Base-by-base conservation (phyloP, 2,113 vertebrate genomes). In the Dromas ardeola region DNA sequence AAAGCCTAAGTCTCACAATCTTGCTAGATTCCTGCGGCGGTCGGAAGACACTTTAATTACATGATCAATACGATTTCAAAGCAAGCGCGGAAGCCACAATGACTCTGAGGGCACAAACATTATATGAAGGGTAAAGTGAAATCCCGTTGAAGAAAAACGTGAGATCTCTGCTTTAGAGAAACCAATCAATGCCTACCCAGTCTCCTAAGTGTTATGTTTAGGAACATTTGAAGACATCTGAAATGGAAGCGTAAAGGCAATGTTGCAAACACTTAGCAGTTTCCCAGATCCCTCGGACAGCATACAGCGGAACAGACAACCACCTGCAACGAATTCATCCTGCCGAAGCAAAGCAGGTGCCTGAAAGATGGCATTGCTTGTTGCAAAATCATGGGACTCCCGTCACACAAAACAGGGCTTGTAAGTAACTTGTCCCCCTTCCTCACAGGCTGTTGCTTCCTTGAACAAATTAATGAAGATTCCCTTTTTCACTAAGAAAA, bases 1-100 rank as follows among this genome's bases (percentile, higher is more conserved):
- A 70, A 94, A 90, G 63, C 58, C 88, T 89, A 87, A 38, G 66
- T 93, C 88, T 96, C 90, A 81, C 90, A 81, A 13, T 84, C 87
- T 52, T 73, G 49, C 25, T 62, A 70, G 82, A 95, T 74, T 95
- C 95, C 76, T 77, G 79, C 96, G 78, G 76, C 30, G 5, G 38
- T 55, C 38, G 12, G 59, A 92, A 97, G 65, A 74, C 61, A 65
- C 61, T 97, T 97, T 91, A 97, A 98, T 96, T 96, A 73, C 89
- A 70, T 47, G 88, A 98, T 97, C 94, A 96, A 90, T 97, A 96
- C 23, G 34, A 69, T 86, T 95, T 95, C 93, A 95, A 96, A 94
- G 95, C 74, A 88, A 94, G 86, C 29, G 11, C 30, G 1, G 93
- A 95, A 97, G 94, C 81, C 93, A 90, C 95, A 95, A 71, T 94